phyloP scores from a whole-genome alignment of 37 sponge, comb jelly and placozoan species.

The Mnemiopsis leidyi region DNA sequence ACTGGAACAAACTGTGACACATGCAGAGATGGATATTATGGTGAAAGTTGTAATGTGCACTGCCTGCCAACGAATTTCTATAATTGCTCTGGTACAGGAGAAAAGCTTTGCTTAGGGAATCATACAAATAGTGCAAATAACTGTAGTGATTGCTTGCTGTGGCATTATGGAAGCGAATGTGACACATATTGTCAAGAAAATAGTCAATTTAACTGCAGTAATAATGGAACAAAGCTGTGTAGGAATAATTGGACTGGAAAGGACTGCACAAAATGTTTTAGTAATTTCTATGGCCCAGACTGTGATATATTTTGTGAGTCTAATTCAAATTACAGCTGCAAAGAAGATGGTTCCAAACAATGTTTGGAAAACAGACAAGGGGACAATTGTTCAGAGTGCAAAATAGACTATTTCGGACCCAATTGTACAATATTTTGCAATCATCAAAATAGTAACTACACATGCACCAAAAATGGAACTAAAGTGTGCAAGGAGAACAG shows the following conservation, averaged over 20 bases:
- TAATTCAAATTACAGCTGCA: background rate
- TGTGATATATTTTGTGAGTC: background rate
- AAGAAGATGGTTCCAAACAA: background rate
- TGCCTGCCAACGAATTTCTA: background rate
- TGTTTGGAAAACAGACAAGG: background rate
- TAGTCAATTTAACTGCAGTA: background rate
- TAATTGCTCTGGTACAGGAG: background rate
- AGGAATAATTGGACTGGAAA: background rate
- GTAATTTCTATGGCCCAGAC: background rate
- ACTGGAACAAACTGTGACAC: background rate
- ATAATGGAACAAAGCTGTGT: background rate
- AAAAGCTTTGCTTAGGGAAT: background rate
- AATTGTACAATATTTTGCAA: background rate
- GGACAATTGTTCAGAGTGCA: background rate
- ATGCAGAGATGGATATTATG: background rate
- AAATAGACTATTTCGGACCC: background rate
- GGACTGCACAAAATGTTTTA: background rate
- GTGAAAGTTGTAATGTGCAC: background rate
- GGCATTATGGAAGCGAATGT: background rate
- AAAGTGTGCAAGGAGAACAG: background rate
- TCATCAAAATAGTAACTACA: background rate
- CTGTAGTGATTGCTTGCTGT: background rate
- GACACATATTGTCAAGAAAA: background rate
- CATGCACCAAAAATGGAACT: background rate
- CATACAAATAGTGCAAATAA: background rate